Conservation (phyloP, 2,113 vertebrate genomes). For the Fulica atra region DNA sequence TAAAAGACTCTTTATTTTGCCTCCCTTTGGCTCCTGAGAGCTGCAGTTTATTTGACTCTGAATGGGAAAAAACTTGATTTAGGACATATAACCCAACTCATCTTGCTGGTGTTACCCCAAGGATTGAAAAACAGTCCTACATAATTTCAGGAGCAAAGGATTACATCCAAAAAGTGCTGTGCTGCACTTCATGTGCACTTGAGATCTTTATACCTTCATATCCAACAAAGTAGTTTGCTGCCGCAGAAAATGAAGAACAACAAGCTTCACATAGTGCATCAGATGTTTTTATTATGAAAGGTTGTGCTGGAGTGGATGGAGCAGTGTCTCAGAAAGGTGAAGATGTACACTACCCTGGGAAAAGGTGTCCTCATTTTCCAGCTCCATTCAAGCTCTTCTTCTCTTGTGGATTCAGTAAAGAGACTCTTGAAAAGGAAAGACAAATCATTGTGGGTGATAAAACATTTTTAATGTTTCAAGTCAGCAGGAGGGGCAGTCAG, state of each 20-base stretch:
- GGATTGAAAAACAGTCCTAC: too few relatives aligned
- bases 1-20: too few relatives aligned
- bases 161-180: background rate
- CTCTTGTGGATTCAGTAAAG: background rate
- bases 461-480: background rate
- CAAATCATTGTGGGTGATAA: background rate
- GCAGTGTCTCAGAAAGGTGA: background rate
- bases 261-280: background rate
- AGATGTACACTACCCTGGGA: background rate
- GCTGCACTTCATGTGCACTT: background rate
- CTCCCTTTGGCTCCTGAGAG: too few relatives aligned
- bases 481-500: background rate
- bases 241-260: background rate
- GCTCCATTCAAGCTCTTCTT: background rate
- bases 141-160: background rate
- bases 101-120: too few relatives aligned
- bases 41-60: too few relatives aligned
- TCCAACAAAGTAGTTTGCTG: background rate
- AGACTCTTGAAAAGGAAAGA: background rate
- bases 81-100: too few relatives aligned
- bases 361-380: background rate
- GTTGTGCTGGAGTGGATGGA: background rate
- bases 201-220: background rate
- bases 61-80: too few relatives aligned
- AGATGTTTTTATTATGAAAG: background rate